Evolutionary conservation across 2,888 invertebrate species (phyloP), one percentile per base, ranked within the genome.

Genomic region (Mesorhabditis sp.): DNA sequence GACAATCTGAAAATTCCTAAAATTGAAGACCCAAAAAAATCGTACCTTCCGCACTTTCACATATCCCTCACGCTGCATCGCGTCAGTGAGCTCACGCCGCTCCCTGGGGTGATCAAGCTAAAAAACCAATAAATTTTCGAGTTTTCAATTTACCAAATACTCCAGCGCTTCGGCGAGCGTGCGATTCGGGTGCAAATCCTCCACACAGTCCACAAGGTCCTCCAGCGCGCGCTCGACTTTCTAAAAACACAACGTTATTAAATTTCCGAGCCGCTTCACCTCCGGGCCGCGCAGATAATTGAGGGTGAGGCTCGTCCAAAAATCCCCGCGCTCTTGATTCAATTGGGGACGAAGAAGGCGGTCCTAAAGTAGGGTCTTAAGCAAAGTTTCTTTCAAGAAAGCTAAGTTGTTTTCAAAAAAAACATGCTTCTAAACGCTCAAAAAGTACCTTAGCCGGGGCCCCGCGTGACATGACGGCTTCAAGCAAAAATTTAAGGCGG

Each of bases 1-100:
- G 5, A 69, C 65, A 10, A 72, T 42, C 69, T 71, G 43, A 64
- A 64, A 64, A 7, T 13, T 28, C 28, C 28, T 28, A 28, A 28
- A 28, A 1, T 1, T 1, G 28, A 28, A 28, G 28, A 1, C 2
- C 28, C 28, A 28, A 28, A 28, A 28, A 28, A 28, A 28, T 28
- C 2, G 28, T 2, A 50, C 58, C 58, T 50, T 50, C 2, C 58
- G 58, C 1, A 50, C 58, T 50, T 50, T 50, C 58, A 50, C n/a
- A 50, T 50, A 50, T 50, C 58, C 58, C 10, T 50, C 58, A 13
- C n/a, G 7, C n/a, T 50, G 58, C 7, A n/a, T n/a, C n/a, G 58
- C 58, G 2, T n/a, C 58, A n/a, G 58, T 50, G 10, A 50, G 58
- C n/a, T 50, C 58, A 10, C n/a, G 58, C 7, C 58, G 58, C 58